Conservation (phyloP, 2,888 invertebrate genomes). For the Cyclophora punctaria region DNA sequence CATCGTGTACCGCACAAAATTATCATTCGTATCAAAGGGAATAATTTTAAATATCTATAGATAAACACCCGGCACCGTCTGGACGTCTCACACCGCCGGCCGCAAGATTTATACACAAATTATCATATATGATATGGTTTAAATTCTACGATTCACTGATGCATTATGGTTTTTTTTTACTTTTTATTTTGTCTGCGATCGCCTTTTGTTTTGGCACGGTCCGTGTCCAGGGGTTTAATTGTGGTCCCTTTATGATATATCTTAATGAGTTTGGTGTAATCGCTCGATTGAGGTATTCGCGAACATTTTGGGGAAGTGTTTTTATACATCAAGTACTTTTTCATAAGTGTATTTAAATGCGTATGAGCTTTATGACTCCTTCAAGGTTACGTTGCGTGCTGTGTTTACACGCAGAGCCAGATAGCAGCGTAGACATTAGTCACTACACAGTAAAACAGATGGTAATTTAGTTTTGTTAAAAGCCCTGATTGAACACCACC, state of each 20-base stretch:
- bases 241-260: constrained; percentile 20
- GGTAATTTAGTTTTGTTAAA: no score
- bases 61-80: constrained; percentile 52
- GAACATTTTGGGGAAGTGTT: no score
- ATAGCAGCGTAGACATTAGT: no score
- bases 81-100: constrained; percentile 55
- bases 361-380: no score
- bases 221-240: constrained; percentile 46
- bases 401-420: no score
- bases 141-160: constrained; percentile 61
- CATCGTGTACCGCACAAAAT: constrained; percentile 56
- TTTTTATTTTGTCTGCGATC: constrained; percentile 56
- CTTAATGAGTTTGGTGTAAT: constrained; percentile 11
- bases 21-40: constrained; percentile 74
- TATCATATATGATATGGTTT: constrained; percentile 19
- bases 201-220: constrained; percentile 52
- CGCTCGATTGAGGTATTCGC: no score
- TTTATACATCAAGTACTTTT: no score
- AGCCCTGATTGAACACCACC: no score
- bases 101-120: constrained; percentile 60
- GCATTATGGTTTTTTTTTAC: constrained; percentile 49
- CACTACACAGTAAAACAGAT: no score
- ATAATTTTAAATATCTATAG: constrained; percentile 72
- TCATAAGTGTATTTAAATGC: no score
- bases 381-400: no score